phyloP scores from a whole-genome alignment of 2,797 vertebrate species.

The Pseudochirops cupreus region DNA sequence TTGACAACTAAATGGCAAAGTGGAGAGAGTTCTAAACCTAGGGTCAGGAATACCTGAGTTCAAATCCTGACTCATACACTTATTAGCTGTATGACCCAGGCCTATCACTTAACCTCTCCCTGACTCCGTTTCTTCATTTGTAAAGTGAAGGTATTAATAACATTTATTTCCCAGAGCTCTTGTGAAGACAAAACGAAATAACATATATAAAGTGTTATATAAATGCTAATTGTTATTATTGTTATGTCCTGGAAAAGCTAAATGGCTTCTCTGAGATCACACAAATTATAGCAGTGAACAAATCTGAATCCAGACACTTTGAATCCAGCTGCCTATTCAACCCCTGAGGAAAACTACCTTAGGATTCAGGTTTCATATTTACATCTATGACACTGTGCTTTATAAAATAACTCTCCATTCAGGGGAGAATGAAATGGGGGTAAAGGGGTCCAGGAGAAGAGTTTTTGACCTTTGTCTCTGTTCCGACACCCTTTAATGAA shows the following conservation, averaged over 20 bases:
- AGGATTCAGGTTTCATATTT: neutral
- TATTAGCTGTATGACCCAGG: neutral
- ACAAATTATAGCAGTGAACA: neutral
- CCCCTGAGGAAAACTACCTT: neutral
- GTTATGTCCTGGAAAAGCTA: neutral
- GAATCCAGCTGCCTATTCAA: neutral
- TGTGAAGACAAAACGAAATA: neutral
- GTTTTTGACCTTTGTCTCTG: neutral
- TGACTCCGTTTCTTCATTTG: slow-evolving; percentile 15
- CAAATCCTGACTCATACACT: neutral
- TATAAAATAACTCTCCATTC: neutral
- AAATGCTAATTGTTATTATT: neutral
- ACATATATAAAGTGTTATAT: neutral
- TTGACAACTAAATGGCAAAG: neutral
- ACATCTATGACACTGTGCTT: neutral
- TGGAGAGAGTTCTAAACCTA: neutral
- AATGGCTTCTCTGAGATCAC: neutral
- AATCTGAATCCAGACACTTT: fast-evolving
- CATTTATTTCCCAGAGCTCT: no score
- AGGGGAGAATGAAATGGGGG: neutral
- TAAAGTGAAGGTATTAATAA: neutral
- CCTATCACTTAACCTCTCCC: neutral
- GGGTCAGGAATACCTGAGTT: neutral
- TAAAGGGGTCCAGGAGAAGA: neutral
- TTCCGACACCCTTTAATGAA: slow-evolving; percentile 4